These are phyloP conservation scores for Oscheius sp. DNA, from an alignment of 2,888 invertebrate species.

Conservation along the genomic window DNA sequence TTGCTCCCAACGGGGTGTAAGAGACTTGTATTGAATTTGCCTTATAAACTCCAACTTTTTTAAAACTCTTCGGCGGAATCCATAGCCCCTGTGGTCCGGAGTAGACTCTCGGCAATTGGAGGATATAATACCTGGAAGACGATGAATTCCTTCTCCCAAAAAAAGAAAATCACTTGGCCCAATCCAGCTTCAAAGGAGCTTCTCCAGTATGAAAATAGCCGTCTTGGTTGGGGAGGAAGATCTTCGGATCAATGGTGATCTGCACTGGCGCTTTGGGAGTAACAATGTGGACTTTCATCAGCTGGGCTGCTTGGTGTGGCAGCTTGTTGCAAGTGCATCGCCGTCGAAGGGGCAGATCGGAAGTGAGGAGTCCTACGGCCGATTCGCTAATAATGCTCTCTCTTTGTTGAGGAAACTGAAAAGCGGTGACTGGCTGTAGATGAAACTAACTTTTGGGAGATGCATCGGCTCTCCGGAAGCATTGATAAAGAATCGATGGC, in stretches of 20 bases:
- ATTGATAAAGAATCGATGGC: conserved; percentile 88
- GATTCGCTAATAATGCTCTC: too few relatives aligned
- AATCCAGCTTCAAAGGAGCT: conserved; percentile 50
- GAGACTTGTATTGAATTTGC: conserved; percentile 35
- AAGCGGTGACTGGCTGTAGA: too few relatives aligned
- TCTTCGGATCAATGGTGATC: conserved; percentile 82
- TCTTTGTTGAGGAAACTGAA: too few relatives aligned
- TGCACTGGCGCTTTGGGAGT: conserved; percentile 90
- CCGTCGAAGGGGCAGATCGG: conserved; percentile 88
- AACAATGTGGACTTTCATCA: conserved; percentile 80
- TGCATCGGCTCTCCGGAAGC: conserved; percentile 39
- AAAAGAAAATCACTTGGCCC: conserved; percentile 45
- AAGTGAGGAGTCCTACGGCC: too few relatives aligned
- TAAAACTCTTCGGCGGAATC: conserved; percentile 32
- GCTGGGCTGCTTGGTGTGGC: conserved; percentile 38
- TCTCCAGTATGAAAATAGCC: conserved; percentile 54
- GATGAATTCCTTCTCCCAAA: too few relatives aligned
- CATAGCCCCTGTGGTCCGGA: conserved; percentile 47
- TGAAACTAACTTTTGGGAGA: conserved; percentile 30
- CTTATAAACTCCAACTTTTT: conserved; percentile 32
- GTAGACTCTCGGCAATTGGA: conserved; percentile 60
- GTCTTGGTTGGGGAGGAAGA: conserved; percentile 36
- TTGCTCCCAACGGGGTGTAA: conserved; percentile 40
- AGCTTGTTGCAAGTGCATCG: conserved; percentile 81
- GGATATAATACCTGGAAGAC: conserved; percentile 53